phyloP scores from a whole-genome alignment of 2,113 vertebrate genomes.

The Takifugu bimaculatus region DNA sequence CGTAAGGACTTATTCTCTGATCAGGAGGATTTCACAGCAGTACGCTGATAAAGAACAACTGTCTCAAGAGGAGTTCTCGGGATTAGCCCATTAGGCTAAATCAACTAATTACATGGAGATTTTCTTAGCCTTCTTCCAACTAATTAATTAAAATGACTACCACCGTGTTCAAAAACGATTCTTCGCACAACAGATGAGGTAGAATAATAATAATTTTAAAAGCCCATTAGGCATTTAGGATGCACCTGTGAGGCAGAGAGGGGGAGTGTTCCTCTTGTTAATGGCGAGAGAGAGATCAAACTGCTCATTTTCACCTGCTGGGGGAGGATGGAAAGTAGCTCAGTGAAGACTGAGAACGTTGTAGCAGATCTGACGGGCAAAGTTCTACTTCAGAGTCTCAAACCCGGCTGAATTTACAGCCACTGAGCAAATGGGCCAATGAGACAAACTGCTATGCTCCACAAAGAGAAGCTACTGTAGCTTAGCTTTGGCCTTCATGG shows the following conservation, averaged over 20 bases:
- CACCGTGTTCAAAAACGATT: constrained; percentile 50
- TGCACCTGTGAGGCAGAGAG: constrained; percentile 49
- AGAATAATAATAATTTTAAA: constrained; percentile 14
- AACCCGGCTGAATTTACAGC: constrained; percentile 29
- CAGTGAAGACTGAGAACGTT: not conserved
- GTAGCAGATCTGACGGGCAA: no score
- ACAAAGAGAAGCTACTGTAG: no score
- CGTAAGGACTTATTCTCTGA: constrained; percentile 25
- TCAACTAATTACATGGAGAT: constrained; percentile 70
- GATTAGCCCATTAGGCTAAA: constrained; percentile 72
- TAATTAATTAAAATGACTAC: constrained; percentile 70
- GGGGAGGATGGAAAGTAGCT: constrained; percentile 3
- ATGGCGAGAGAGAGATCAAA: constrained; percentile 17
- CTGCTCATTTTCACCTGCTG: constrained; percentile 39
- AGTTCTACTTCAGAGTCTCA: no score
- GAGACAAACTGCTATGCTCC: not conserved
- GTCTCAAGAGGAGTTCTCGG: constrained; percentile 50
- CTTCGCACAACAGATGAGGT: constrained; percentile 41
- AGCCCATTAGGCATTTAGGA: constrained; percentile 42
- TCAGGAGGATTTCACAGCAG: constrained; percentile 40
- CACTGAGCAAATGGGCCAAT: not conserved
- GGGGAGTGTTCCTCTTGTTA: constrained; percentile 5
- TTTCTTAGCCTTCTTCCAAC: constrained; percentile 55
- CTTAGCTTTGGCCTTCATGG: no score
- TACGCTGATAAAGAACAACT: constrained; percentile 49